A percentile compares a stretch with the other conserved stretches of the same genome.
Conservation (phyloP, 2,113 vertebrate species). For the Phalacrocorax pelagicus region DNA sequence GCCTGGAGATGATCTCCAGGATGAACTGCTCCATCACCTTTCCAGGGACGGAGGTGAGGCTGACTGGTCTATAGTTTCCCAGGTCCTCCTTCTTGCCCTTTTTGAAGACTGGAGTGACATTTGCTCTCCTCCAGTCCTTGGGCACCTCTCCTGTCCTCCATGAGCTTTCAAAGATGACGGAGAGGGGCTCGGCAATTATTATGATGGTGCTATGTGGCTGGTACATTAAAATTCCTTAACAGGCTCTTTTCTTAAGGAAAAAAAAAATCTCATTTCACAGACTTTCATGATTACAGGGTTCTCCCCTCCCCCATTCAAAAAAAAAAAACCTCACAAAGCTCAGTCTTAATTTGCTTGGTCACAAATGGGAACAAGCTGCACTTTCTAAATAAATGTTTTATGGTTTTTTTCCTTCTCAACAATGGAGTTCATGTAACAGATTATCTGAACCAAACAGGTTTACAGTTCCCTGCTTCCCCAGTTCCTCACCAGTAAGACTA, state of each 20-base stretch:
- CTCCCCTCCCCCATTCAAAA: neutral
- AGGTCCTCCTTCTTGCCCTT: too few relatives aligned
- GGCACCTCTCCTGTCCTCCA: too few relatives aligned
- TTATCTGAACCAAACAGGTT: slow-evolving; percentile 39
- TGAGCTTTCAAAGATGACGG: too few relatives aligned
- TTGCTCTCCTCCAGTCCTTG: too few relatives aligned
- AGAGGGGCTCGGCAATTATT: neutral
- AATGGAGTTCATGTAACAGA: neutral
- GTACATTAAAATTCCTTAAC: neutral
- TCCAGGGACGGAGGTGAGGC: too few relatives aligned
- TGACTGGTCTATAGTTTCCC: too few relatives aligned
- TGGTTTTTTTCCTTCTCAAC: neutral
- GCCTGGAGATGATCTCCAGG: too few relatives aligned
- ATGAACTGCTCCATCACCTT: too few relatives aligned
- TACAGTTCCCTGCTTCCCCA: neutral
- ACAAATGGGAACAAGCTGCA: slow-evolving; percentile 63
- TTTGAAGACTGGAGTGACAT: too few relatives aligned
- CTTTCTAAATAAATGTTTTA: slow-evolving; percentile 53
- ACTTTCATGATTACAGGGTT: neutral
- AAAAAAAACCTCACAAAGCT: slow-evolving; percentile 5
- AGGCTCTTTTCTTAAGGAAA: neutral
- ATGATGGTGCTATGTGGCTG: neutral
- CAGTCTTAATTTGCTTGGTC: slow-evolving; percentile 27
- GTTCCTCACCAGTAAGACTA: neutral
- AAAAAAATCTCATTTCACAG: slow-evolving; percentile 17